Conservation (phyloP, 2,113 vertebrate genomes). For the Lipophrys pholis region DNA sequence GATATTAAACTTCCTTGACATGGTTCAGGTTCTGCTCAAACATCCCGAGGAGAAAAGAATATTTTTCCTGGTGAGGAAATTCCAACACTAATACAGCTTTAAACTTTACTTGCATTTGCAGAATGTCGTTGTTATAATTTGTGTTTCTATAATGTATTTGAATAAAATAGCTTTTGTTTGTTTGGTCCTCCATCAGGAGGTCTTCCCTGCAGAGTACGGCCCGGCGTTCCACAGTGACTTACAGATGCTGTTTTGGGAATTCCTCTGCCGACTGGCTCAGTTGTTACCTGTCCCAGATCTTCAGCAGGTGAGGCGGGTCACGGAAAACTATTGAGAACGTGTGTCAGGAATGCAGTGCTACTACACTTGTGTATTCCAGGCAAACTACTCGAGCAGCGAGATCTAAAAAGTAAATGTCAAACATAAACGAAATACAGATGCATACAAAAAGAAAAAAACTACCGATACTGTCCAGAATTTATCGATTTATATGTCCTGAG, state of each 20-base stretch:
- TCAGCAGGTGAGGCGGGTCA: slow-evolving; percentile 75
- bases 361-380: too few relatives aligned
- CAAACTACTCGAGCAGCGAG: too few relatives aligned
- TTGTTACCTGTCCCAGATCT: slow-evolving; percentile 76
- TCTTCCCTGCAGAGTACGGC: slow-evolving; percentile 81
- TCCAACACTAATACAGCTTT: too few relatives aligned
- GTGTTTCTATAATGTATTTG: neutral
- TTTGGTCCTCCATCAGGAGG: slow-evolving; percentile 62
- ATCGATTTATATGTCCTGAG: too few relatives aligned
- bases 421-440: too few relatives aligned
- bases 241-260: slow-evolving; percentile 84
- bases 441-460: too few relatives aligned
- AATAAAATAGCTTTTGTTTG: neutral
- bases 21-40: slow-evolving; percentile 73
- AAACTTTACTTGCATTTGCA: too few relatives aligned
- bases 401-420: too few relatives aligned
- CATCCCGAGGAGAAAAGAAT: slow-evolving; percentile 59
- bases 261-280: slow-evolving; percentile 79
- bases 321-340: too few relatives aligned
- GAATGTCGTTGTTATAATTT: too few relatives aligned
- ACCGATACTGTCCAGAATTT: too few relatives aligned
- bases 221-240: slow-evolving; percentile 79
- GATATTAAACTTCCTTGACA: slow-evolving; percentile 45
- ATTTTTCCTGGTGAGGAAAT: slow-evolving; percentile 71
- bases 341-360: too few relatives aligned